These are phyloP conservation scores for Lottia scabra DNA, from an alignment of 2,888 invertebrate species.

Conservation along the genomic window DNA sequence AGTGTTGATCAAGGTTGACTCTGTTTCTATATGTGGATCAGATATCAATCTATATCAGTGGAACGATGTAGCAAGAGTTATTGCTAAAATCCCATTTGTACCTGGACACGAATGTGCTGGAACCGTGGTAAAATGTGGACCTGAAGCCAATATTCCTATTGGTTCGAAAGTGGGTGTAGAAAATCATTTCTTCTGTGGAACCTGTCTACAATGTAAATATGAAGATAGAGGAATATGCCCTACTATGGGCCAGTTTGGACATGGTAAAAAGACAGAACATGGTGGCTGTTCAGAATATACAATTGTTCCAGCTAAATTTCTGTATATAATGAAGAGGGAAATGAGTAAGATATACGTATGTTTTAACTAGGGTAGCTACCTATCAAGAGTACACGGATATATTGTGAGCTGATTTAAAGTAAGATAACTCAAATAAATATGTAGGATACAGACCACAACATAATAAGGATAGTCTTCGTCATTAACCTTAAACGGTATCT, in stretches of 20 bases:
- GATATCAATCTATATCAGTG: conserved; percentile 63
- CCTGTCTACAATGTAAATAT: conserved; percentile 57
- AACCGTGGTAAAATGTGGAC: conserved; percentile 61
- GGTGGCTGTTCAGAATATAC: conserved; percentile 64
- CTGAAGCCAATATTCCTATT: conserved; percentile 48
- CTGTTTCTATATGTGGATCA: conserved; percentile 61
- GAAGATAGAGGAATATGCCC: conserved; percentile 55
- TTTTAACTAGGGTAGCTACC: too few species aligned
- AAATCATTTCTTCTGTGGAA: conserved; percentile 62
- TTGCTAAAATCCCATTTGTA: conserved; percentile 61
- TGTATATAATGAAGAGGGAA: conserved; percentile 49
- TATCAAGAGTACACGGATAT: too few species aligned
- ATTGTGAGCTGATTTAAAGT: too few species aligned
- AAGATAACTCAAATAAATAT: too few species aligned
- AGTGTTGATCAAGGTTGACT: conserved; percentile 57
- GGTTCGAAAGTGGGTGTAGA: conserved; percentile 61
- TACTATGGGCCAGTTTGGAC: conserved; percentile 65
- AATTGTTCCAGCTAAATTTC: conserved; percentile 57
- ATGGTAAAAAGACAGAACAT: conserved; percentile 58
- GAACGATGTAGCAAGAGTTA: conserved; percentile 57
- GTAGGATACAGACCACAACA: too few species aligned
- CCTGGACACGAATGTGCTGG: conserved; percentile 65
- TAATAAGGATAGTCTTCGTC: too few species aligned
- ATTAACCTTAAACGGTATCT: too few species aligned
- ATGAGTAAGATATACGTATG: conserved; percentile 45